A percentile compares a stretch with the other conserved stretches of the same genome.
Evolutionary conservation across 2,888 invertebrate genomes (phyloP).

Genomic region (Cecidostiba fungosa): DNA sequence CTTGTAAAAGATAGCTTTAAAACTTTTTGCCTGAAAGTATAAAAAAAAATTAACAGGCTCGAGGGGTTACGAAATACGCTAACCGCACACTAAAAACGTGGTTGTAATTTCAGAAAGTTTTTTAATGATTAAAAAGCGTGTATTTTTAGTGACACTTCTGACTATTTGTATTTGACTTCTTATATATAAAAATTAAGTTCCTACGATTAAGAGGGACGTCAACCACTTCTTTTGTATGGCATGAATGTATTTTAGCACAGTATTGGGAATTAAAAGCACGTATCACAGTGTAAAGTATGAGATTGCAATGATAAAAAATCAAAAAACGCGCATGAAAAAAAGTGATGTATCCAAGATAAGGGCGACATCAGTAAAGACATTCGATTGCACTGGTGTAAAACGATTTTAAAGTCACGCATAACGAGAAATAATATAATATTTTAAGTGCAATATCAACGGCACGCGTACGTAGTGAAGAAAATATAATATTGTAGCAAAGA

Average conservation of each 20-base stretch:
- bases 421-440: constrained; percentile 24
- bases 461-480: constrained; percentile 11
- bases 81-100: constrained; percentile 40
- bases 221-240: constrained; percentile 46
- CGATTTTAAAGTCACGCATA: constrained; percentile 14
- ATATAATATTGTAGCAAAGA: constrained; percentile 27
- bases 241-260: constrained; percentile 58
- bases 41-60: constrained; percentile 11
- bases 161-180: constrained; percentile 43
- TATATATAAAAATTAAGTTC: constrained; percentile 57
- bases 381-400: constrained; percentile 24
- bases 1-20: constrained; percentile 30
- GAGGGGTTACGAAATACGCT: constrained; percentile 7
- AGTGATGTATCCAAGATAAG: constrained; percentile 30
- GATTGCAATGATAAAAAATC: constrained; percentile 20
- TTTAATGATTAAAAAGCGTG: constrained; percentile 37
- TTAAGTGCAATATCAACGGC: constrained; percentile 30
- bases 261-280: constrained; percentile 46
- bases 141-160: constrained; percentile 33
- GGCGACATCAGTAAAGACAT: constrained; percentile 21
- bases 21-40: constrained; percentile 24
- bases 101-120: constrained; percentile 39
- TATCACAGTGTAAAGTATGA: constrained; percentile 31
- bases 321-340: constrained; percentile 14
- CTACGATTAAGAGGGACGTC: constrained; percentile 44